Base-by-base conservation (phyloP, 2,113 vertebrate species). In the Indri indri region DNA sequence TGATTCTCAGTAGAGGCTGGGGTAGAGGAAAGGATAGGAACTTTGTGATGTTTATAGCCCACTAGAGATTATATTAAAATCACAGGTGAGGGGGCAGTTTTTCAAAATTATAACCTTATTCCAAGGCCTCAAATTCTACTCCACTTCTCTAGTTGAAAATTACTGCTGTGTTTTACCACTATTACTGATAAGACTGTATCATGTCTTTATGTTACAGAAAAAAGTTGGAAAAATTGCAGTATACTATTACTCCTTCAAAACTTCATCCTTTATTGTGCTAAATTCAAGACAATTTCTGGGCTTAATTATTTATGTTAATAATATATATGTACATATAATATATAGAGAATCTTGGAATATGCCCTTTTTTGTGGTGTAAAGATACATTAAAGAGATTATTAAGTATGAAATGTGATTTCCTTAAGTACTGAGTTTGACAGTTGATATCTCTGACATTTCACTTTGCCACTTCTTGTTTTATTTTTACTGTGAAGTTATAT, bases 211-310 rank as follows among this genome's bases (percentile, higher is more conserved):
- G 17, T 66, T 77, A 25, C 11, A 45, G 25, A 52, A 84, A 34
- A 84, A 88, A 17, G 13, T 86, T 93, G 37, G 37, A 70, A 84
- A 90, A 87, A 52, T 50, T 70, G 14, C 6, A 74, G 9, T 45
- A 40, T 45, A 32, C 14, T 25, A 0, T 70, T 70, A 71, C 9
- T 84, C 77, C 12, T 88, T 89, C 32, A 65, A 42, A 82, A 94
- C 83, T 63, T 90, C 32, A 66, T 90, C n/a, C 45, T 86, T 86
- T 80, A 13, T 93, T 77, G 47, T 89, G 37, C 83, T 73, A 93
- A 93, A 91, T 91, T 89, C 71, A 86, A 95, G 68, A 68, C n/a
- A 86, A 5, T 94, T 93, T 2, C 74, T 66, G 5, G 50, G 14
- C n/a, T 93, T 84, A 81, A 37, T n/a, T 27, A 63, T 63, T 27